Base-by-base conservation (phyloP, 2,888 invertebrate genomes). In the Aplocera efformata region DNA sequence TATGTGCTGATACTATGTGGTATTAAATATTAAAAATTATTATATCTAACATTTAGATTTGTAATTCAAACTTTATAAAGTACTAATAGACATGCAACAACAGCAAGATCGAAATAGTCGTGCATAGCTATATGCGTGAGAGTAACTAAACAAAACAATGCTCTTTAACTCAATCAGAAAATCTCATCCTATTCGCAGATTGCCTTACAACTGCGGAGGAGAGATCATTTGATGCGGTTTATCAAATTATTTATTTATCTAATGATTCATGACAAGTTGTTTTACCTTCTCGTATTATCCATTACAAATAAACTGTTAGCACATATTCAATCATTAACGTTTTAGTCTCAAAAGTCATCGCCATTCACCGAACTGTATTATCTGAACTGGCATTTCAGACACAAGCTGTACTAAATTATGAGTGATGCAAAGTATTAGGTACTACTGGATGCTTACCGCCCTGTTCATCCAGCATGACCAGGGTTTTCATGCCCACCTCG, bases 401-500 rank as follows among this genome's bases (percentile, higher is more conserved):
- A 77, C 70, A 86, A 86, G 86, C 86, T 82, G 72, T 77, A 77
- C 84, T 85, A 85, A 77, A 72, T 75, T 79, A 78, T 81, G 83
- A 75, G 76, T 84, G 83, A 84, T 84, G 81, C 84, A 83, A 74
- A 79, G 72, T 79, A 84, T 69, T 72, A 72, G 72, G 72, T 81
- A 76, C 86, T 88, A 86, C 84, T 88, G 89, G 90, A 92, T 92
- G 93, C 96, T 97, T 96, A 98, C 98, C 98, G 95, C 98, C 98
- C 95, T 98, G 98, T 92, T 98, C 98, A 93, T 98, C 98, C 94
- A 98, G 94, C 94, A 98, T 98, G 90, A 98, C 98, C 92, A 98
- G 95, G 91, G 98, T 96, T 92, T 96, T 96, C 94, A 98, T 98
- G 90, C 98, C 98, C 90, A 98, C 98, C 92, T 98, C 98, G 93